Evolutionary conservation across 1,140 invertebrate species (phyloP), one percentile per base, ranked within the genome.

Genomic region (Rhizoglyphus robini): DNA sequence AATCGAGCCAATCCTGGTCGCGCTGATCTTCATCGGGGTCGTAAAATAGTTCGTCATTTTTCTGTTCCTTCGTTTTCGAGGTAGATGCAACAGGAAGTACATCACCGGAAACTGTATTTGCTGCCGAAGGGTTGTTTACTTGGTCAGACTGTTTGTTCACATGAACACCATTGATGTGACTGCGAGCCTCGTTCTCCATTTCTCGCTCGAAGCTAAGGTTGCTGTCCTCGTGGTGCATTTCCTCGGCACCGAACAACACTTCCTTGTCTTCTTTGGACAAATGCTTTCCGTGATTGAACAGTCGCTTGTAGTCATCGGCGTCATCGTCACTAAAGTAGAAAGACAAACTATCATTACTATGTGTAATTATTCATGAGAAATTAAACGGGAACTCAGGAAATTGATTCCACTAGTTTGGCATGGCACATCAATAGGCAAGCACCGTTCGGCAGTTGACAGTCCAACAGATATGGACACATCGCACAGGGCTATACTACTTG

Each of bases 1-100:
- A 68, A 67, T 81, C 75, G 11, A 83, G 73, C 82, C 81, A 83
- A 51, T 71, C 72, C 73, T 83, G 79, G 73, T 83, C 80, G 38
- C 78, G 73, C n/a, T 81, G 79, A 72, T 83, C 82, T 71, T 80
- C 75, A 25, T 77, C 69, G 3, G 81, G 81, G 72, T 83, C 81
- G 72, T 83, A 83, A 63, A 83, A 73, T 0, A 82, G 72, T 23
- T 82, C 80, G 46, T 71, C 70, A 63, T 68, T 68, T 48, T 18
- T 23, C 27, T 36, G 18, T 18, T 49, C 60, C n/a, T 41, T 67
- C 20, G 27, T 30, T 34, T 11, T 8, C 25, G 62, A 23, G 59
- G 59, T 47, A 13, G 59, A 61, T 41, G 25, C 27, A 18, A 47
- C 23, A 18, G 59, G 23, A 47, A 20, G 5, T 8, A 27, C 13